phyloP scores from a whole-genome alignment of 2,113 vertebrate species.

The Gadus chalcogrammus region DNA sequence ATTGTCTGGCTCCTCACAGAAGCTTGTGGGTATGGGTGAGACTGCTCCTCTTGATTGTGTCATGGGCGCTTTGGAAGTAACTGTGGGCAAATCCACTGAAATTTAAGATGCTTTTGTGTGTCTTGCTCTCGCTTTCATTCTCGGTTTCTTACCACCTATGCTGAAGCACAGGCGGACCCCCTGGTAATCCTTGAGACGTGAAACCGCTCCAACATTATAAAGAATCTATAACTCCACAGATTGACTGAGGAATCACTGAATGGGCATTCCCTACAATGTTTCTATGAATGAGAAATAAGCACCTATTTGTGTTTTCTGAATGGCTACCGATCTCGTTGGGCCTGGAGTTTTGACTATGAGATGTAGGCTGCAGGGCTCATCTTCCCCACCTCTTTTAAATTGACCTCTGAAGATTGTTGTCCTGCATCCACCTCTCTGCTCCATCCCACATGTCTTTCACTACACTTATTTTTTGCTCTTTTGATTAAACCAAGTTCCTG shows the following conservation, averaged over 20 bases:
- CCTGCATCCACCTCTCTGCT: background rate
- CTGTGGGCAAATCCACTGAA: background rate
- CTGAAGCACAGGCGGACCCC: too few relatives aligned
- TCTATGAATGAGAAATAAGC: background rate
- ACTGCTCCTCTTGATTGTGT: conserved; percentile 33
- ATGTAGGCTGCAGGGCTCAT: conserved; percentile 17
- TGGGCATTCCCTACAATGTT: background rate
- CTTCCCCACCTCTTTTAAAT: conserved; percentile 7
- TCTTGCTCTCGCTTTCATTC: background rate
- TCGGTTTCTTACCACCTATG: too few relatives aligned
- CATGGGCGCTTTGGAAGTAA: background rate
- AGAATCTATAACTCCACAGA: background rate
- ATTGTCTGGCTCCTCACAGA: background rate
- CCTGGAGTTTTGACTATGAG: background rate
- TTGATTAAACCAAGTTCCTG: conserved; percentile 39
- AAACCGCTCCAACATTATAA: background rate
- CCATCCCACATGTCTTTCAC: conserved; percentile 26
- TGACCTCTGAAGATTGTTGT: too few relatives aligned
- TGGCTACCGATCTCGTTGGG: background rate
- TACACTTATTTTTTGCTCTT: conserved; percentile 38
- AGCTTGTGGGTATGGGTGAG: background rate
- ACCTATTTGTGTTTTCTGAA: background rate
- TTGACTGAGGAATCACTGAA: too few relatives aligned
- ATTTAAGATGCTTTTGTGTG: background rate
- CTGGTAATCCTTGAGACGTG: too few relatives aligned